Conservation (phyloP, 37 sponge, comb jelly and placozoan genomes). For the Tethya wilhelma region DNA sequence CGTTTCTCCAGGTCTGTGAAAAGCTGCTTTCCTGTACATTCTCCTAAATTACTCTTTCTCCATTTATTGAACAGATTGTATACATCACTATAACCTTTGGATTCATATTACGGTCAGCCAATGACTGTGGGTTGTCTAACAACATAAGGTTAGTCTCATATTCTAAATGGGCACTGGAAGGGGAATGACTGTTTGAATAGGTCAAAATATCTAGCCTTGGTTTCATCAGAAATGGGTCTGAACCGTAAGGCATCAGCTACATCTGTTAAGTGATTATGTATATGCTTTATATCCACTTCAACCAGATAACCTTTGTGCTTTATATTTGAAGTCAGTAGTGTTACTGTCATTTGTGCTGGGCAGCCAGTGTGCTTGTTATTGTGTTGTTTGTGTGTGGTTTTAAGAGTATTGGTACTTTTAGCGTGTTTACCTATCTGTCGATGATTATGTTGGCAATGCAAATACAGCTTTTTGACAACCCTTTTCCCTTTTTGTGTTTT, state of each 20-base stretch:
- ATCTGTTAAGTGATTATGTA: background rate
- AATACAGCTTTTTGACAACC: background rate
- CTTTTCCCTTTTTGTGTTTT: background rate
- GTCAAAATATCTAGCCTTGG: background rate
- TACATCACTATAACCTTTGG: background rate
- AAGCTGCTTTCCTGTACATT: background rate
- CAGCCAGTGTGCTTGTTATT: background rate
- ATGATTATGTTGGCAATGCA: slow-evolving; percentile 3
- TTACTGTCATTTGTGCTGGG: background rate
- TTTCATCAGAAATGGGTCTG: background rate
- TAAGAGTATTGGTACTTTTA: background rate
- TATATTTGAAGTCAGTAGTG: background rate
- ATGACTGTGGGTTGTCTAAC: background rate
- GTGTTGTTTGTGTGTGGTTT: slow-evolving; percentile 6
- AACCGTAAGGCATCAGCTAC: background rate
- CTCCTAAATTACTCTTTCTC: background rate
- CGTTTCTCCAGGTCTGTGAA: background rate
- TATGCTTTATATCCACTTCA: background rate
- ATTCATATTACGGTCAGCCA: background rate
- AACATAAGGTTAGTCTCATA: slow-evolving; percentile 14
- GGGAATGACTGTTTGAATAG: background rate
- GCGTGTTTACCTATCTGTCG: slow-evolving; percentile 3
- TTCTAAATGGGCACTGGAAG: slow-evolving; percentile 7
- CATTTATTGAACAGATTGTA: background rate
- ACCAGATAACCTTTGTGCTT: background rate